phyloP scores from a whole-genome alignment of 2,797 vertebrate species.

The Hoplostethus atlanticus region DNA sequence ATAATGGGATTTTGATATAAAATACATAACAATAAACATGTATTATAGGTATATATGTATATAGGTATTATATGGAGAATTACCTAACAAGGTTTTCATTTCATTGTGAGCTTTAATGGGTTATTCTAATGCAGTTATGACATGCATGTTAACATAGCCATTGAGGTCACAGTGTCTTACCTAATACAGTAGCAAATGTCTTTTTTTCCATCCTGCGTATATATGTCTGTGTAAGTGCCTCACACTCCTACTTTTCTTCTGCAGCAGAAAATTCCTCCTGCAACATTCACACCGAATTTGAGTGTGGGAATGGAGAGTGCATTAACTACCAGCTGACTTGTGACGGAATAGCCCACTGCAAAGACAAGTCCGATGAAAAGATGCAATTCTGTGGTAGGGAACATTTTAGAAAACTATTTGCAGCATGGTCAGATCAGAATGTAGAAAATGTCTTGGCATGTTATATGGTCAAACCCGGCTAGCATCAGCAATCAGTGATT shows the following conservation, averaged over 20 bases:
- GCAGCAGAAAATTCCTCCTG: conserved; percentile 95
- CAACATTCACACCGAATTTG: conserved; percentile 95
- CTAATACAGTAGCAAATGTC: too few relatives aligned
- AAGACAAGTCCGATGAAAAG: conserved; percentile 99
- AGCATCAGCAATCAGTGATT: background rate
- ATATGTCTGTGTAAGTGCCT: background rate
- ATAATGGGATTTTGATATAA: too few relatives aligned
- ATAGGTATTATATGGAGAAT: too few relatives aligned
- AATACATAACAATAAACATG: too few relatives aligned
- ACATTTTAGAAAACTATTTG: conserved; percentile 4
- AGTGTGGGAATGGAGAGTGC: conserved; percentile 97
- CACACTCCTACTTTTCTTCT: conserved; percentile 40
- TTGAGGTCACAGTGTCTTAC: background rate
- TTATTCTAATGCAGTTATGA: conserved; percentile 1
- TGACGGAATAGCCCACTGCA: conserved; percentile 94
- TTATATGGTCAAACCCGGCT: background rate
- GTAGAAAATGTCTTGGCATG: background rate
- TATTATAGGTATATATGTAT: too few relatives aligned
- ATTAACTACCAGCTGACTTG: conserved; percentile 95
- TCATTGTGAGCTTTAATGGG: background rate
- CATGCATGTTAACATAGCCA: background rate
- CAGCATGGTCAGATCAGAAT: background rate
- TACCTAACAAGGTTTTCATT: too few relatives aligned
- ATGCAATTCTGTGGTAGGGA: conserved; percentile 96
- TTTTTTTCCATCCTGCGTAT: too few relatives aligned